Base-by-base conservation (phyloP, 2,113 vertebrate species). In the Butastur rufipennis region DNA sequence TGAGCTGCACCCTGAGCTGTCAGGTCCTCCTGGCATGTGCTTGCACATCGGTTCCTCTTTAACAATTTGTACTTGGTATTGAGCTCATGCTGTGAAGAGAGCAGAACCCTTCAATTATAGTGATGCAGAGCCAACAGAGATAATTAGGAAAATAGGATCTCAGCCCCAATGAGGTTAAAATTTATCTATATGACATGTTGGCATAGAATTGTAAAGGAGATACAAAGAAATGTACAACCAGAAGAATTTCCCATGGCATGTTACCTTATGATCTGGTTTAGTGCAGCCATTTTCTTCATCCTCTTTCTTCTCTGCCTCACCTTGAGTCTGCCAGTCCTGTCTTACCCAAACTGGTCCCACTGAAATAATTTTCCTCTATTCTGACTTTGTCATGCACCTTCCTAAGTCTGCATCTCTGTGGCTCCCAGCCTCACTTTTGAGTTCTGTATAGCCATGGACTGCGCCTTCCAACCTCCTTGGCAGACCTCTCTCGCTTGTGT, bases 41-140 rank as follows among this genome's bases (percentile, higher is more conserved):
- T 59, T 40, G n/a, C 66, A 65, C 56, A 48, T 58, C 1, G 0
- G 48, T 31, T 91, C 58, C 47, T 84, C 91, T 82, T 66, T 45
- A 82, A 65, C 61, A 79, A 65, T 94, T 95, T 78, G 86, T 81
- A 67, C 58, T 63, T 34, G 4, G 40, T 84, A 62, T 38, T 77
- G 56, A 92, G 82, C 55, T 95, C 88, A 66, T 67, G 68, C 94
- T 97, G 96, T 91, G 95, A 80, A 53, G 91, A 56, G 91, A 94
- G 83, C 62, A 94, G 70, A 94, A 75, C 48, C 38, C 52, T 96
- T 97, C 85, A 79, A 75, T 92, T 94, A 94, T 0, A 85, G 38
- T 53, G 53, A 82, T 82, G 62, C 65, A 68, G 47, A 91, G 48
- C 61, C 94, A 94, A 68, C 34, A 85, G 81, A 72, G 45, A n/a